Evolutionary conservation across 2,888 invertebrate genomes (phyloP).

Genomic region (Drosophila neotestacea): DNA sequence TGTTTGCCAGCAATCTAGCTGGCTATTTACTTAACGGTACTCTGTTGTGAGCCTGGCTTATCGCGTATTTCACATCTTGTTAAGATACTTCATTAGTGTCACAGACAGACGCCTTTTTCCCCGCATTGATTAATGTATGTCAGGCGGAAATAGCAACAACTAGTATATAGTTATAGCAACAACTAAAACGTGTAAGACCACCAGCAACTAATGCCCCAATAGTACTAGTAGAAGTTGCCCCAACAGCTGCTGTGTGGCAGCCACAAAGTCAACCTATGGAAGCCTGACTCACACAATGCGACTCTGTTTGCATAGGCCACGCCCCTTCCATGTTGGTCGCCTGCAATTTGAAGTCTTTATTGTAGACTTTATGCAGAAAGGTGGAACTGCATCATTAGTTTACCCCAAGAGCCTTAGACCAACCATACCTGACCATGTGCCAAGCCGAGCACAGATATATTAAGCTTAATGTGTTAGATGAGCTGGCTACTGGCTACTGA

Average conservation of each 20-base stretch:
- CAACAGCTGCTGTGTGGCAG: conserved; percentile 12
- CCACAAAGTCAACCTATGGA: conserved; percentile 31
- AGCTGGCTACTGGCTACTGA: neutral
- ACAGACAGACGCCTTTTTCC: conserved; percentile 52
- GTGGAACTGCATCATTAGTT: conserved; percentile 63
- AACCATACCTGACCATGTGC: conserved; percentile 6
- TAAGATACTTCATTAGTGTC: conserved; percentile 78
- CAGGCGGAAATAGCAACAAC: conserved; percentile 49
- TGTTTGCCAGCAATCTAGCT: conserved; percentile 5
- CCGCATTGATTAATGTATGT: conserved; percentile 72
- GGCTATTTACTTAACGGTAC: conserved; percentile 37
- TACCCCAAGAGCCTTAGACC: conserved; percentile 21
- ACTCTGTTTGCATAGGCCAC: conserved; percentile 66
- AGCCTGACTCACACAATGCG: conserved; percentile 51
- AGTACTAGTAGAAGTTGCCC: neutral
- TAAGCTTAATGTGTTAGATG: conserved; percentile 27
- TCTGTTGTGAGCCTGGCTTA: conserved; percentile 35
- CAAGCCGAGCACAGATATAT: conserved; percentile 24
- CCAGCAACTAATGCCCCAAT: conserved; percentile 24
- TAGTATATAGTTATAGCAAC: conserved; percentile 10
- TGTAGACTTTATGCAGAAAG: conserved; percentile 65
- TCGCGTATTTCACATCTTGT: conserved; percentile 67
- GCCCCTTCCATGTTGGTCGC: conserved; percentile 70
- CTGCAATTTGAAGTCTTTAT: conserved; percentile 76
- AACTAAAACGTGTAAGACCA: conserved; percentile 53